Conservation (phyloP, 2,113 vertebrate genomes). For the Theristicus caerulescens region DNA sequence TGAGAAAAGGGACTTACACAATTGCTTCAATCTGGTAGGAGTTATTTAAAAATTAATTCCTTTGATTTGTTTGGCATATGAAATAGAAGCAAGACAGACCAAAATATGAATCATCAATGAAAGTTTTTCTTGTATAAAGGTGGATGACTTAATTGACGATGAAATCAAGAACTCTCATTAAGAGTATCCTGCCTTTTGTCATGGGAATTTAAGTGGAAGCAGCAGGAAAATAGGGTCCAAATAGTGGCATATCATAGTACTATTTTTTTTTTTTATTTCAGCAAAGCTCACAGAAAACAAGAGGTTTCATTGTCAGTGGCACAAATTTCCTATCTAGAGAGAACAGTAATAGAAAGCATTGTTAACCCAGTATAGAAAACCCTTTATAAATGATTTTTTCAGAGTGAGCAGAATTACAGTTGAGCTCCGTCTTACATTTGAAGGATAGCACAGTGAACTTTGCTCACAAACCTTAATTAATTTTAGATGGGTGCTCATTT, state of each 20-base stretch:
- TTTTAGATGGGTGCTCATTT: neutral
- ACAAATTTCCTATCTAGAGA: neutral
- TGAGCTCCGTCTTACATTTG: neutral
- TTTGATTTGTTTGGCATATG: neutral
- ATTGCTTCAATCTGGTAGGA: neutral
- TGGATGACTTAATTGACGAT: neutral
- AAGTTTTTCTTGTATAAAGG: neutral
- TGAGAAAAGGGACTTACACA: neutral
- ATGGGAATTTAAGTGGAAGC: neutral
- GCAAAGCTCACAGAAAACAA: neutral
- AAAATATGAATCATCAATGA: neutral
- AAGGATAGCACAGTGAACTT: neutral
- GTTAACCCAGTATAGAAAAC: neutral
- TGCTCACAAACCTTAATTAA: neutral
- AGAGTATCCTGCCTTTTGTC: neutral
- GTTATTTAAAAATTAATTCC: neutral
- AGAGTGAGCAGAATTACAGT: neutral
- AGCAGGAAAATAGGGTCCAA: neutral
- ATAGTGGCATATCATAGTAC: neutral
- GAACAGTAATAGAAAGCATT: neutral
- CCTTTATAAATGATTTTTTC: neutral
- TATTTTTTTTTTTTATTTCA: neutral
- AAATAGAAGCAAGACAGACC: neutral
- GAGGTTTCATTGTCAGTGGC: conserved; percentile 13
- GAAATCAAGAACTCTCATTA: neutral